phyloP scores from a whole-genome alignment of 2,888 invertebrate species.

The Ptychoptera contaminata region DNA sequence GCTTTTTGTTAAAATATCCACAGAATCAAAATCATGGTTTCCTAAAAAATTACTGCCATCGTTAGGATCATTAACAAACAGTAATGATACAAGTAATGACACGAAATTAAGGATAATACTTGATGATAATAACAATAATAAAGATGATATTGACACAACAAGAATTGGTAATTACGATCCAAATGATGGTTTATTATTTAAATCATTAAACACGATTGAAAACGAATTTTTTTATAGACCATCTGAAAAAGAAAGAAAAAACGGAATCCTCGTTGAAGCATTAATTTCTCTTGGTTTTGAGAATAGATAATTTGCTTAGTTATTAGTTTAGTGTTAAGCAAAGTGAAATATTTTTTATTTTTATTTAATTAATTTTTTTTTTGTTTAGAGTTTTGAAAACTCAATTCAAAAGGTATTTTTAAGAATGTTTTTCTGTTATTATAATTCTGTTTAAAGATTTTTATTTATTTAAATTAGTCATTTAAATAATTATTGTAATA shows the following conservation, averaged over 20 bases:
- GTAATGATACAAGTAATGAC: conserved; percentile 1
- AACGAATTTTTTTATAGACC: conserved; percentile 19
- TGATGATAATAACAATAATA: conserved; percentile 5
- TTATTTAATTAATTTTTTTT: too few species aligned
- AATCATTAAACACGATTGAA: conserved; percentile 25
- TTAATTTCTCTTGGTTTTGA: conserved; percentile 6
- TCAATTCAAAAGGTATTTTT: too few species aligned
- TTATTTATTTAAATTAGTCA: too few species aligned
- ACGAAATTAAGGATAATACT: too few species aligned
- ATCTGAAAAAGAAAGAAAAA: conserved; percentile 1
- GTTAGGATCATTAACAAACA: background rate
- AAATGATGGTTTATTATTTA: conserved; percentile 21
- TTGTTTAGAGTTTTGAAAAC: too few species aligned
- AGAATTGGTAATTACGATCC: conserved; percentile 21
- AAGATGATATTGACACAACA: background rate
- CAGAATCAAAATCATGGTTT: conserved; percentile 26
- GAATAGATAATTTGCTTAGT: too few species aligned
- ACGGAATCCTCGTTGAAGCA: conserved; percentile 9
- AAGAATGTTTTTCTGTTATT: too few species aligned
- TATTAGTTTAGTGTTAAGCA: too few species aligned
- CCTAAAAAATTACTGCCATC: conserved; percentile 2
- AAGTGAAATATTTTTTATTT: too few species aligned
- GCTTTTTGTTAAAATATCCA: too few species aligned
- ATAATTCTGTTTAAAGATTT: too few species aligned
- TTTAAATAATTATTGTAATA: too few species aligned